These are phyloP conservation scores for Archivesica marissinica DNA, from an alignment of 1,140 invertebrate genomes.

Conservation along the genomic window DNA sequence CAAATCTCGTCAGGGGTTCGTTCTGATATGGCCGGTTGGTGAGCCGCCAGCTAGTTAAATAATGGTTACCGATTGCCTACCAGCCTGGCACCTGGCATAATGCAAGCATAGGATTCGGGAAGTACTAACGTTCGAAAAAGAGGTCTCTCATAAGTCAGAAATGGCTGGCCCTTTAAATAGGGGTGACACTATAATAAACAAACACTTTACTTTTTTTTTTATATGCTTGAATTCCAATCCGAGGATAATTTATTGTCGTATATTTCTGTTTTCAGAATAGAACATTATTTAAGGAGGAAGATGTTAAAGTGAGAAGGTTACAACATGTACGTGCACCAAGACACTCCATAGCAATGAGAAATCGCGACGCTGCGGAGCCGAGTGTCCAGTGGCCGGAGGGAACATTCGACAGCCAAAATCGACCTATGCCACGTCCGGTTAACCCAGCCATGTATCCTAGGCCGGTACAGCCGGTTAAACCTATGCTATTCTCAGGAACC, in stretches of 20 bases:
- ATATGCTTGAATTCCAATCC: neutral
- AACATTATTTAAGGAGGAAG: slow-evolving; percentile 40
- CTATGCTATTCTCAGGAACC: neutral
- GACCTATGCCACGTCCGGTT: slow-evolving; percentile 7
- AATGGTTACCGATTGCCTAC: too few relatives aligned
- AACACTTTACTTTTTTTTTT: neutral
- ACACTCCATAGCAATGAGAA: slow-evolving; percentile 30
- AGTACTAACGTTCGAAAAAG: too few relatives aligned
- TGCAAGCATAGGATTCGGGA: too few relatives aligned
- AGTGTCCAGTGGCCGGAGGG: slow-evolving; percentile 30
- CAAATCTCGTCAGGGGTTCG: too few relatives aligned
- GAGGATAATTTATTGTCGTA: neutral
- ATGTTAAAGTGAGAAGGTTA: slow-evolving; percentile 17
- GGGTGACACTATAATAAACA: neutral
- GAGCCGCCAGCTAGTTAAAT: too few relatives aligned
- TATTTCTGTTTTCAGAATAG: slow-evolving; percentile 45
- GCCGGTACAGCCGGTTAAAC: slow-evolving; percentile 10
- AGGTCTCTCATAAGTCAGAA: too few relatives aligned
- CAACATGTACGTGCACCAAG: neutral
- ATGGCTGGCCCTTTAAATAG: too few relatives aligned
- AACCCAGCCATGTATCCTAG: neutral
- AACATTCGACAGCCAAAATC: slow-evolving; percentile 17
- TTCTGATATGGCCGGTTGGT: too few relatives aligned
- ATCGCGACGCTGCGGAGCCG: slow-evolving; percentile 18
- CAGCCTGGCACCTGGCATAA: too few relatives aligned